These are phyloP conservation scores for Notamacropus eugenii DNA, from an alignment of 2,797 vertebrate species.

Conservation along the genomic window DNA sequence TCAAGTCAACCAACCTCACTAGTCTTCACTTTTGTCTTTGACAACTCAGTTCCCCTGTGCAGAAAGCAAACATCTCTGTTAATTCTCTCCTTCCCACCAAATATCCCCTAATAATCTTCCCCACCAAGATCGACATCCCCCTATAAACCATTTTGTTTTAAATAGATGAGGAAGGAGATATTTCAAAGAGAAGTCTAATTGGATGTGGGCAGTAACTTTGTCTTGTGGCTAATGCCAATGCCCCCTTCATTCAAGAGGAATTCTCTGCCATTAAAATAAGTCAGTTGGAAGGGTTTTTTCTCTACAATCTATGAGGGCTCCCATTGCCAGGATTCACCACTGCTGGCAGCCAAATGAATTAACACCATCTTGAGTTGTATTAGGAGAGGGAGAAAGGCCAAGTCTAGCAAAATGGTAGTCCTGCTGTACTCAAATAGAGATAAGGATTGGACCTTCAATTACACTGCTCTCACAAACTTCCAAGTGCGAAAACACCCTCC, in stretches of 20 bases:
- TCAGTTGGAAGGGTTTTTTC: background rate
- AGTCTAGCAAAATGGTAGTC: background rate
- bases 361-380: background rate
- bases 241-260: background rate
- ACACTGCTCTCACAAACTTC: background rate
- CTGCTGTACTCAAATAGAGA: background rate
- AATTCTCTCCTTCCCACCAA: background rate
- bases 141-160: background rate
- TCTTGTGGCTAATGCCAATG: background rate
- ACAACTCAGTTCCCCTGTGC: background rate
- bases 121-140: background rate
- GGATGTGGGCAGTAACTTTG: too few species aligned
- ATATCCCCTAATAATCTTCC: background rate
- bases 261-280: conserved; percentile 15
- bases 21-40: background rate
- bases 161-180: background rate
- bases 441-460: background rate
- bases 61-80: background rate
- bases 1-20: background rate
- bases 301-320: background rate
- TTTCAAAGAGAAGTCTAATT: background rate
- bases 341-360: background rate
- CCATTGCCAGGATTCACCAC: background rate
- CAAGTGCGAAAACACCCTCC: background rate
- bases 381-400: background rate